These are phyloP conservation scores for Popillia japonica DNA, from an alignment of 1,140 invertebrate species.

Conservation along the genomic window DNA sequence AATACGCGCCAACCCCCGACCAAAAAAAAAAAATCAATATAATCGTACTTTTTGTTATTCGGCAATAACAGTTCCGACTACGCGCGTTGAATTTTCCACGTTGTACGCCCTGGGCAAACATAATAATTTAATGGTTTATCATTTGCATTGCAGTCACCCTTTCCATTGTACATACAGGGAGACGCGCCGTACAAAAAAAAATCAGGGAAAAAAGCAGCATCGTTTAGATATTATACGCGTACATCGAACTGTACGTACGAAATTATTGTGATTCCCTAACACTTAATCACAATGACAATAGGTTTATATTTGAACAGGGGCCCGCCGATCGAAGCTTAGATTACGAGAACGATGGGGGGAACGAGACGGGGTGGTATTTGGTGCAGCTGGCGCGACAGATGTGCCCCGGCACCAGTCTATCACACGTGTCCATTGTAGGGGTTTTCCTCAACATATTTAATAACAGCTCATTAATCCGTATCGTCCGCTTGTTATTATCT, in stretches of 20 bases:
- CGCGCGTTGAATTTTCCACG: neutral
- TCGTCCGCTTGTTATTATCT: slow-evolving; percentile 15
- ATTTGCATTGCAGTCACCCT: slow-evolving; percentile 14
- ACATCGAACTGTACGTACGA: neutral
- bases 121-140: slow-evolving; percentile 19
- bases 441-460: slow-evolving; percentile 35
- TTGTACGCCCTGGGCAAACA: slow-evolving; percentile 6
- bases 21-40: slow-evolving; percentile 3
- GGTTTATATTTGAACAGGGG: slow-evolving; percentile 29
- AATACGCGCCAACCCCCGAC: neutral
- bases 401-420: slow-evolving; percentile 28
- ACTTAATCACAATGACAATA: slow-evolving; percentile 35
- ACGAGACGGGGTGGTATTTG: slow-evolving; percentile 19
- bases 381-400: slow-evolving; percentile 33
- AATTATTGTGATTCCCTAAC: slow-evolving; percentile 16
- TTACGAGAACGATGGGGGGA: neutral
- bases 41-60: slow-evolving; percentile 2
- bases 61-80: neutral
- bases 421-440: slow-evolving; percentile 33
- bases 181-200: too few relatives aligned
- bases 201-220: neutral
- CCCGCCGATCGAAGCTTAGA: slow-evolving; percentile 17
- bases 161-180: neutral
- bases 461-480: slow-evolving; percentile 23
- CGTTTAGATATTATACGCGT: slow-evolving; percentile 23